phyloP scores from a whole-genome alignment of 2,888 invertebrate genomes.

The Glaucopsyche alexis region DNA sequence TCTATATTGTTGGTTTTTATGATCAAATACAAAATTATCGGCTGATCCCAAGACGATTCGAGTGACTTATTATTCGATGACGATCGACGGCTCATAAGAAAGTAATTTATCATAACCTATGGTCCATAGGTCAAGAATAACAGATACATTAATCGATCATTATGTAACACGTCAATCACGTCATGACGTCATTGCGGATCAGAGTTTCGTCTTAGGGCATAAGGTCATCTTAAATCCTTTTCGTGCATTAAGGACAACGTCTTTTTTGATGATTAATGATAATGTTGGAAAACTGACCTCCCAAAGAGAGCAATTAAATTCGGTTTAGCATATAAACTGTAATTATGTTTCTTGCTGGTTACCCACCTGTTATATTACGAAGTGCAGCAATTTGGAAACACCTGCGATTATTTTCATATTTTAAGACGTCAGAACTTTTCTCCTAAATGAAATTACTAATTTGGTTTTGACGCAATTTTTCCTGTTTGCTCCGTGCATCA shows the following conservation, averaged over 20 bases:
- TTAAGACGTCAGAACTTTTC: not conserved
- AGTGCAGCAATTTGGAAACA: not conserved
- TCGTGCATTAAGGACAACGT: constrained; percentile 5
- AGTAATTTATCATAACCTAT: constrained; percentile 7
- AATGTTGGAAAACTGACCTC: not conserved
- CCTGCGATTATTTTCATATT: not conserved
- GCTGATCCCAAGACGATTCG: not conserved
- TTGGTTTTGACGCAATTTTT: not conserved
- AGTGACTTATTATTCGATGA: not conserved
- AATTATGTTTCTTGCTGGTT: not conserved
- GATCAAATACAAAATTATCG: not conserved
- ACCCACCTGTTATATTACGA: not conserved
- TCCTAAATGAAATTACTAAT: not conserved
- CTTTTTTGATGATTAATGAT: not conserved
- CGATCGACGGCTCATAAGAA: not conserved
- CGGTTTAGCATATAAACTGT: not conserved
- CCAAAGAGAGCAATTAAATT: not conserved
- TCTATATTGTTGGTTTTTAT: not conserved
- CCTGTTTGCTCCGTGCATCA: constrained; percentile 30
- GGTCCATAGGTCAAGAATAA: constrained; percentile 22
- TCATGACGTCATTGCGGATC: constrained; percentile 2
- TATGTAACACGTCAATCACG: not conserved
- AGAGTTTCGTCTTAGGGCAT: constrained; percentile 8
- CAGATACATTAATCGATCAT: constrained; percentile 1
- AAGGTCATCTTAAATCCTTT: not conserved